Conservation (phyloP, 2,888 invertebrate genomes). For the Lepidochrysops patricia region DNA sequence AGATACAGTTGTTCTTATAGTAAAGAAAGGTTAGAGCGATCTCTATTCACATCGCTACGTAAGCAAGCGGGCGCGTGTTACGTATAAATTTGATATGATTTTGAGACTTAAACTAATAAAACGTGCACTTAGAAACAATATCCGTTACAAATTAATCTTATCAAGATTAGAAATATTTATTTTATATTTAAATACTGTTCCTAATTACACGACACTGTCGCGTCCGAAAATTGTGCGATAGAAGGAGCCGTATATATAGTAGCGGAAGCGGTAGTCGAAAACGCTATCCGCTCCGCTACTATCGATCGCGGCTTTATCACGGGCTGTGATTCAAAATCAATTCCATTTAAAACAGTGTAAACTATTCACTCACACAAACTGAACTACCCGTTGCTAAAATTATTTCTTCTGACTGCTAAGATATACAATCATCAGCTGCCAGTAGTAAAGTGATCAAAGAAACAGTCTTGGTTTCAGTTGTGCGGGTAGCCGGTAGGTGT, state of each 20-base stretch:
- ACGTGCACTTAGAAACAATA: conserved; percentile 22
- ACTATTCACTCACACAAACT: not conserved
- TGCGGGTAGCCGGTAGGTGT: conserved; percentile 22
- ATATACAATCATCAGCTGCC: not conserved
- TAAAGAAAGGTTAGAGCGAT: conserved; percentile 42
- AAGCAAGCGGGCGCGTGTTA: conserved; percentile 57
- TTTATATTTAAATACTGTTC: conserved; percentile 12
- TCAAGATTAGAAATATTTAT: conserved; percentile 12
- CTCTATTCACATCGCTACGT: conserved; percentile 38
- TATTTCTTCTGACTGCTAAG: not conserved
- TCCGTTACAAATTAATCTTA: conserved; percentile 9
- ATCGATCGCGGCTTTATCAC: not conserved
- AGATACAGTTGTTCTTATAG: conserved; percentile 47
- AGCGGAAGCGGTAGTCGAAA: not conserved
- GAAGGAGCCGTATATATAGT: not conserved
- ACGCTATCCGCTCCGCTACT: conserved; percentile 12
- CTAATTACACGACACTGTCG: conserved; percentile 16
- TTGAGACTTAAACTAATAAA: conserved; percentile 31
- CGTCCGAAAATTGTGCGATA: conserved; percentile 12
- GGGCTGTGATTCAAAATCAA: conserved; percentile 24
- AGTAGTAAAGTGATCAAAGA: not conserved
- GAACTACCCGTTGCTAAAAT: not conserved
- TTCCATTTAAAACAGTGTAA: conserved; percentile 22
- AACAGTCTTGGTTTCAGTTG: conserved; percentile 13
- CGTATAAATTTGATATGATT: conserved; percentile 74